Base-by-base conservation (phyloP, 2,113 vertebrate genomes). In the Bungarus multicinctus region DNA sequence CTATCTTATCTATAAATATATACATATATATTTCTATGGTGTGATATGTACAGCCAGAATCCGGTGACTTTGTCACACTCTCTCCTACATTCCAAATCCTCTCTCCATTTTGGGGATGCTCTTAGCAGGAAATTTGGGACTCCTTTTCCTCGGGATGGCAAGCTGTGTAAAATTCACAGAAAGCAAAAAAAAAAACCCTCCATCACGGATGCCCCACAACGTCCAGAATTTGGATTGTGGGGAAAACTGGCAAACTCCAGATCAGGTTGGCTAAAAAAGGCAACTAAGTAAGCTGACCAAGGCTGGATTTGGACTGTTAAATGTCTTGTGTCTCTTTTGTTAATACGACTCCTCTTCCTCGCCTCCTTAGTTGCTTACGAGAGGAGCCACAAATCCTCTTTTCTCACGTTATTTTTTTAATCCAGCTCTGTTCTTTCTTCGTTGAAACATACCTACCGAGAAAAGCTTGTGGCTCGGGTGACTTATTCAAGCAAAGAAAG, bases 331-430 rank as follows among this genome's bases (percentile, higher is more conserved):
- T 11, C 4, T 74, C 30, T 23, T 22, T 81, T 58, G 27, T 14
- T 52, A 27, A 12, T 53, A 30, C 34, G 6, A 20, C 45, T n/a
- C n/a, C 6, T 81, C 7, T 81, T 81, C 91, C 50, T 89, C 93
- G 89, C 91, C 2, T 22, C 93, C 94, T 92, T 22, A 96, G 95
- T 94, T 85, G n/a, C 58, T 90, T 92, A 89, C 89, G 93, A 95
- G 94, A 96, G 92, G 95, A 91, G 95, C 96, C 94, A 94, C 53
- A 93, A 94, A 93, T 92, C 95, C 93, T 95, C 89, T 91, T 92
- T 85, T 94, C 94, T 91, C 10, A 0, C 54, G 90, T 91, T 60
- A 91, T 91, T 92, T 94, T 57, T 57, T 60, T 94, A 53, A 95
- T 92, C 95, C 92, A 53, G 89, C 57, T 16, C 85, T 34, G 47